Conservation (phyloP, 2,797 vertebrate genomes). For the Gymnodraco acuticeps region DNA sequence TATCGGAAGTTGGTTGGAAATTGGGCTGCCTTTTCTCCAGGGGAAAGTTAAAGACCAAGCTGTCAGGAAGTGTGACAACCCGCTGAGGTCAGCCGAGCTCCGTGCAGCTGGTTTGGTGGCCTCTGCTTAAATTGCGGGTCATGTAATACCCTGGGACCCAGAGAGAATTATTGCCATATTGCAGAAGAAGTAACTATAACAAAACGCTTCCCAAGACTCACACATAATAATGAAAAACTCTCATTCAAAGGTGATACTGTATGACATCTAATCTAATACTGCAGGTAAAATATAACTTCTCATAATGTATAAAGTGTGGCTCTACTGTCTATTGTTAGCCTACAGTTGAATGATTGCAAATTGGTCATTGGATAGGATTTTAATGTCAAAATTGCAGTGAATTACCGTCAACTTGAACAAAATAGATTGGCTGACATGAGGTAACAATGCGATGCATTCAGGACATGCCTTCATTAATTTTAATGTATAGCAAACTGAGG, state of each 20-base stretch:
- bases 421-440: no score
- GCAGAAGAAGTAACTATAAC: not conserved
- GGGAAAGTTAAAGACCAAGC: conserved; percentile 20
- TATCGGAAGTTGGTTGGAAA: conserved; percentile 1
- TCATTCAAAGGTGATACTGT: no score
- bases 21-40: conserved; percentile 27
- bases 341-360: not conserved
- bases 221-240: not conserved
- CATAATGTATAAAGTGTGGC: no score
- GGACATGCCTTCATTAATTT: no score
- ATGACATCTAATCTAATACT: no score
- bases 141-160: not conserved
- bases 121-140: not conserved
- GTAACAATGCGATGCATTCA: no score
- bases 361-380: not conserved
- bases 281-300: no score
- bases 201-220: not conserved
- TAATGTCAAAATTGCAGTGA: not conserved
- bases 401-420: no score
- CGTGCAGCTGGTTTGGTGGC: not conserved
- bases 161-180: not conserved
- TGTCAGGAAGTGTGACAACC: conserved; percentile 26
- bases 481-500: no score
- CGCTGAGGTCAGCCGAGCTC: not conserved
- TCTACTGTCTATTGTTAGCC: no score